Conservation (phyloP, 2,888 invertebrate species). For the Scelioninae gen. 2 region DNA sequence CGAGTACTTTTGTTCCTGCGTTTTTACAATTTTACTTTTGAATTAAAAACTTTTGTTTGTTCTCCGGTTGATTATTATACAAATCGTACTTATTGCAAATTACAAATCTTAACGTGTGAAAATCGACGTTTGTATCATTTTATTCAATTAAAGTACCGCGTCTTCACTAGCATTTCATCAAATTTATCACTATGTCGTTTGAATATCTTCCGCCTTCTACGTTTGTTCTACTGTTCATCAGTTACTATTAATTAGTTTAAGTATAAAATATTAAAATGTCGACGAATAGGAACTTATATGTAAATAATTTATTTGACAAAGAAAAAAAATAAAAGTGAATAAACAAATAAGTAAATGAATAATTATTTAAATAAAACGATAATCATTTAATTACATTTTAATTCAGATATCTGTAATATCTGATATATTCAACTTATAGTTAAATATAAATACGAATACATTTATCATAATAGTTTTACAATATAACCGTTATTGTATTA, state of each 20-base stretch:
- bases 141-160: slow-evolving; percentile 16
- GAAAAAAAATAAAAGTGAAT: neutral
- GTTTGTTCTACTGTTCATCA: no score
- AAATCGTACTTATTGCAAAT: slow-evolving; percentile 2
- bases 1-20: neutral
- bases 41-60: neutral
- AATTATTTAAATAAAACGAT: no score
- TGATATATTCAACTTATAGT: no score
- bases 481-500: slow-evolving; percentile 40
- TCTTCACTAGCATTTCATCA: slow-evolving; percentile 9
- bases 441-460: slow-evolving; percentile 28
- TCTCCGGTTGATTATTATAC: neutral
- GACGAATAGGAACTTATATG: no score
- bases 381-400: no score
- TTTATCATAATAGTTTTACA: slow-evolving; percentile 23
- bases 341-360: neutral
- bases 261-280: slow-evolving; percentile 9
- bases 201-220: slow-evolving; percentile 44
- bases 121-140: slow-evolving; percentile 34
- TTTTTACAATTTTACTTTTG: no score
- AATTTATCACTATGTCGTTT: slow-evolving; percentile 31
- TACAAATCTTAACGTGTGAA: slow-evolving; percentile 8
- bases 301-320: no score
- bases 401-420: no score
- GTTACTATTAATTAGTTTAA: neutral